Base-by-base conservation (phyloP, 2,888 invertebrate genomes). In the Polydrusus pterygomalis region DNA sequence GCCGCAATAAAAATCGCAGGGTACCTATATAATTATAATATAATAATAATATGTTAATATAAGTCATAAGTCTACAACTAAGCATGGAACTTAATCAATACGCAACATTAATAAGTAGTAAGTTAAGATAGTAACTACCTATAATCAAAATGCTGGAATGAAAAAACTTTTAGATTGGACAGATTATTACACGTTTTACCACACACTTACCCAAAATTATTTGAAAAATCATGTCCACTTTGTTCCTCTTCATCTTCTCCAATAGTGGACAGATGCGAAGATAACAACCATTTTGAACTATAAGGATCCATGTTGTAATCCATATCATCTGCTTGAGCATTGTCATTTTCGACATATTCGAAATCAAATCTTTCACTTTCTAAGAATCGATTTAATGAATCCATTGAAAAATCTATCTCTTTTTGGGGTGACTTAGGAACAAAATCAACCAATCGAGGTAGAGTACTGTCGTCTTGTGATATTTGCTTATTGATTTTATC, bases 391-490 rank as follows among this genome's bases (percentile, higher is more conserved):
- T 83, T 85, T 68, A 85, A 81, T 6, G 84, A 81, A 73, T 85
- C 84, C 87, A 90, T 56, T 87, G 89, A 77, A 81, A 89, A 88
- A 70, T 90, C 87, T 5, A 80, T 78, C 54, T 75, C 75, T 63
- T 81, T 83, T 54, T 89, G 84, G 17, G 80, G 88, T 62, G 89
- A 89, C 84, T 93, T 93, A 10, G 93, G 92, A 25, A 94, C 92
- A 85, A 93, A 91, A 87, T 94, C 93, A 73, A 94, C 93, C 7
- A 94, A 87, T 62, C 94, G 90, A 13, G 93, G 94, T 77, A 93
- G 86, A 38, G 76, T 78, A 63, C 80, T 81, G 70, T 81, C 81
- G 70, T 82, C 82, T 49, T 74, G 68, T 15, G 74, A 51, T 56
- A 43, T 47, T 10, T 63, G 45, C 43, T 79, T 78, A 67, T 82